These are phyloP conservation scores for Drosophila diplacantha DNA, from an alignment of 2,888 invertebrate genomes.

Conservation along the genomic window DNA sequence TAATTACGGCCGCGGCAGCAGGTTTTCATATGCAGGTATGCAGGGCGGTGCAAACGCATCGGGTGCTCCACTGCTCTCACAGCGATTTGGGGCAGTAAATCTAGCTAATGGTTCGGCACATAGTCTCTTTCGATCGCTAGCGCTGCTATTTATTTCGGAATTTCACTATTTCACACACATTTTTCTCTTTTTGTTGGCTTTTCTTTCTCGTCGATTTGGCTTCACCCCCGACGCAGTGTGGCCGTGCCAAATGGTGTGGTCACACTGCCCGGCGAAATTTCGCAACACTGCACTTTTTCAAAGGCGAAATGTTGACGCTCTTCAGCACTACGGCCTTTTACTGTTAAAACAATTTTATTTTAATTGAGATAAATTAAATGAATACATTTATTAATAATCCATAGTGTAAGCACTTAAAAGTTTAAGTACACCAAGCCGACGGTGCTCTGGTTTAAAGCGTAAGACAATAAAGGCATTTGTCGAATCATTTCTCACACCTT, in stretches of 20 bases:
- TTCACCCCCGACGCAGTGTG: conserved; percentile 40
- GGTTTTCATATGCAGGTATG: conserved; percentile 58
- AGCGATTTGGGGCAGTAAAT: conserved; percentile 16
- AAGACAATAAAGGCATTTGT: not conserved
- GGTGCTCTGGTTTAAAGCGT: not conserved
- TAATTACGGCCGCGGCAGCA: conserved; percentile 62
- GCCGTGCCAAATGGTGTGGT: not conserved
- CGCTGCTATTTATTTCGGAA: conserved; percentile 37
- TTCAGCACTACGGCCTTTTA: not conserved
- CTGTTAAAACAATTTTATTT: not conserved
- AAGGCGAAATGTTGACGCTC: not conserved
- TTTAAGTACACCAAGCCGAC: not conserved
- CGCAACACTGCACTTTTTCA: conserved; percentile 7
- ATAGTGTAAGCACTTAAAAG: too few species aligned
- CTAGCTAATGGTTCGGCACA: conserved; percentile 20
- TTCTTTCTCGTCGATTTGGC: conserved; percentile 38
- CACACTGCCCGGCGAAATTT: conserved; percentile 8
- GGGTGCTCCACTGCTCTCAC: not conserved
- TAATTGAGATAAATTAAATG: not conserved
- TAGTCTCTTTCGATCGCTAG: conserved; percentile 19
- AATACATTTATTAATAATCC: too few species aligned
- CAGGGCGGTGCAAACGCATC: conserved; percentile 41
- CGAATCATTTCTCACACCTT: conserved; percentile 4
- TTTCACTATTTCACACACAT: conserved; percentile 60
- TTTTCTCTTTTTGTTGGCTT: conserved; percentile 44